Evolutionary conservation across 2,113 vertebrate species (phyloP), one percentile per base, ranked within the genome.

Genomic region (Sturnira hondurensis): DNA sequence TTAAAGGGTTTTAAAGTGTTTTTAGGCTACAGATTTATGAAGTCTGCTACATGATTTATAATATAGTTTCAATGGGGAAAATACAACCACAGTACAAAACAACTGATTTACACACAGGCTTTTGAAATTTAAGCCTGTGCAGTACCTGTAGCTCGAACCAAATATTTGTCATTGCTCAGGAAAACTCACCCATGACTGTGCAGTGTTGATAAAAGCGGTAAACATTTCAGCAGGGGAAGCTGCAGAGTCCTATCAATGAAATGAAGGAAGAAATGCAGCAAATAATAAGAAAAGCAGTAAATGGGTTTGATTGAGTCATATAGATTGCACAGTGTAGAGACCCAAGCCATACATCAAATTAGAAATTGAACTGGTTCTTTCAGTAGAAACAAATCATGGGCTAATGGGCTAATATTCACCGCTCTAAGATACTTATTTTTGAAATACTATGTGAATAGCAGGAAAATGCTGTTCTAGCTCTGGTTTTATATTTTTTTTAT

Each of bases 11-110:
- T 91, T 85, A 94, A 73, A 95, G 47, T 22, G 8, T 71, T 78
- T 91, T 85, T 70, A 95, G 61, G 26, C 8, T 74, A 91, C 45
- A 83, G 91, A 97, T 95, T 96, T 96, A 93, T 95, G 68, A 97
- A 97, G 36, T 61, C 12, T 11, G 3, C 36, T 33, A 74, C 56
- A 97, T 56, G 63, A 96, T 95, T 94, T 96, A 96, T 83, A 96
- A 93, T 38, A 78, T 24, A 82, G 61, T 80, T 96, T 97, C 91
- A 88, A 41, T 47, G 16, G 73, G 22, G 22, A 70, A 93, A 93
- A 96, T 58, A 71, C 54, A 95, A 88, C 24, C 56, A 71, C 56
- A 74, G 86, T 86, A 80, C 68, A 71, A 96, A 94, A 94, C 91
- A 96, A 87, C 43, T 96, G 96, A 97, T 96, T 96, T 95, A 90